Percentiles rank a stretch among this genome's conserved stretches.
Evolutionary conservation across 2,113 vertebrate species (phyloP).

Genomic region (Acanthisitta chloris): DNA sequence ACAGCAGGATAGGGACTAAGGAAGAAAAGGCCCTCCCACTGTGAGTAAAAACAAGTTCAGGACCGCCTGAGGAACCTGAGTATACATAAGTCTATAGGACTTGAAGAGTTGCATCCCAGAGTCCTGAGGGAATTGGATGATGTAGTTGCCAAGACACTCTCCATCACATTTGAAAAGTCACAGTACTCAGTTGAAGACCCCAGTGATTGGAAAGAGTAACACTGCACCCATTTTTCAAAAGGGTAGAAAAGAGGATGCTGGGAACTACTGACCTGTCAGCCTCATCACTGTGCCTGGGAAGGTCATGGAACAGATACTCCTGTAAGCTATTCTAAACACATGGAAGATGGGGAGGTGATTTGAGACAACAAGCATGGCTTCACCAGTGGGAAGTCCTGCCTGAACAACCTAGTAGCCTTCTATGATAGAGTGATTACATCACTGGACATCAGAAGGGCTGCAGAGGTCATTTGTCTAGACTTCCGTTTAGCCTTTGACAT

Average conservation of each 20-base stretch:
- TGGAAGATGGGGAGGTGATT: neutral
- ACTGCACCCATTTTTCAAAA: neutral
- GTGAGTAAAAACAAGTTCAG: neutral
- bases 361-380: neutral
- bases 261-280: neutral
- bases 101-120: neutral
- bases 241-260: neutral
- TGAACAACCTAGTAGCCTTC: neutral
- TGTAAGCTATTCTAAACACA: neutral
- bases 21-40: neutral
- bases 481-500: accelerated
- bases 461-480: neutral
- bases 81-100: neutral
- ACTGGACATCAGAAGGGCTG: neutral
- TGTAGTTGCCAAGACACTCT: neutral
- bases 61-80: neutral
- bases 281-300: no score
- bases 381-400: no score
- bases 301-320: neutral
- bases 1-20: neutral
- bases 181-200: neutral
- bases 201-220: neutral
- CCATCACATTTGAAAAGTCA: neutral
- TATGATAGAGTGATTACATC: neutral
- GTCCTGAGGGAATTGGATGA: neutral